These are phyloP conservation scores for Crioceris asparagi DNA, from an alignment of 2,888 invertebrate species.

Conservation along the genomic window DNA sequence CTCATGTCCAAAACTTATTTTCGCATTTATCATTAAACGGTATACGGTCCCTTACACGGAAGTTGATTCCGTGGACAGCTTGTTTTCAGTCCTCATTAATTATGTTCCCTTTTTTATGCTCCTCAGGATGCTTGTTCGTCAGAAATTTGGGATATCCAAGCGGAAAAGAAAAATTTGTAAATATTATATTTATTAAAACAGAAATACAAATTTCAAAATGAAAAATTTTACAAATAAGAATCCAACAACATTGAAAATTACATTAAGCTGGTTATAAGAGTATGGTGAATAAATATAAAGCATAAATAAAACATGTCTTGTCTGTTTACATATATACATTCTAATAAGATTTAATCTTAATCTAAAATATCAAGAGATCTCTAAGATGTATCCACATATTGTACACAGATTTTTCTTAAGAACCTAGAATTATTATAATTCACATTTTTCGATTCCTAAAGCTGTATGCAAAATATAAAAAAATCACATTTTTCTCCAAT, in stretches of 20 bases:
- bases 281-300: constrained; percentile 29
- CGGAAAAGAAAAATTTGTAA: constrained; percentile 13
- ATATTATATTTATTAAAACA: constrained; percentile 29
- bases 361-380: constrained; percentile 30
- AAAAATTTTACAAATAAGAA: constrained; percentile 28
- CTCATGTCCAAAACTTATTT: too few relatives aligned
- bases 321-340: constrained; percentile 28
- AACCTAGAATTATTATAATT: constrained; percentile 29
- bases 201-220: constrained; percentile 29
- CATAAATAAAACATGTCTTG: constrained; percentile 24
- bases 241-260: constrained; percentile 30
- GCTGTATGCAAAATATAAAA: constrained; percentile 18
- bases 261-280: constrained; percentile 25
- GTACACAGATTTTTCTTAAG: constrained; percentile 38
- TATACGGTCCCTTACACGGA: too few relatives aligned
- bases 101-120: too few relatives aligned
- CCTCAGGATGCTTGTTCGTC: too few relatives aligned
- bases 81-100: too few relatives aligned
- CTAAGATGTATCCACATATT: constrained; percentile 40
- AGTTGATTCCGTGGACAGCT: too few relatives aligned
- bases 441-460: constrained; percentile 19
- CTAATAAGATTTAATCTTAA: constrained; percentile 25
- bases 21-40: too few relatives aligned
- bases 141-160: too few relatives aligned
- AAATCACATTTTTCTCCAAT: constrained; percentile 17